Conservation (phyloP, 2,797 vertebrate species). For the Synaphobranchus kaupii region DNA sequence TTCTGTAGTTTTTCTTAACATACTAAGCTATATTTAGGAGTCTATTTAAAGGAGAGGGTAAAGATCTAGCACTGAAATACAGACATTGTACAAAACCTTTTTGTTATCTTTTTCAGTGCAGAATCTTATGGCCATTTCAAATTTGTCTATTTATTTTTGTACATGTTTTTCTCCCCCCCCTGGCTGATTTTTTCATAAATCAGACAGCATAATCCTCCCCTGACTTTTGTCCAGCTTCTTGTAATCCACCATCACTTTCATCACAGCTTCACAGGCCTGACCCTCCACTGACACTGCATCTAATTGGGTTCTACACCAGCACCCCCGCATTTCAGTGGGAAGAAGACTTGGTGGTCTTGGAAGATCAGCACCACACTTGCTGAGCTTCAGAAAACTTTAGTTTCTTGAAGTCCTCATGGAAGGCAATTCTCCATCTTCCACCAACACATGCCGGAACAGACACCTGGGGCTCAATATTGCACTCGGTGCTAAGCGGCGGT, state of each 20-base stretch:
- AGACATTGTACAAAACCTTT: background rate
- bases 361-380: conserved; percentile 6
- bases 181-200: background rate
- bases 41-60: background rate
- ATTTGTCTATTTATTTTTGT: background rate
- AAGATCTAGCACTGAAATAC: background rate
- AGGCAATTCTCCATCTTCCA: background rate
- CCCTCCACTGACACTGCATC: conserved; percentile 22
- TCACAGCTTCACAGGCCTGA: background rate
- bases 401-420: background rate
- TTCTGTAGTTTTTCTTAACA: conserved; percentile 9
- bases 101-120: background rate
- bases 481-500: too few relatives aligned
- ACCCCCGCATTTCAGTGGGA: background rate
- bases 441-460: background rate
- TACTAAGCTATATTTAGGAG: conserved; percentile 11
- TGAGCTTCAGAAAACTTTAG: background rate
- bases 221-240: conserved; percentile 17
- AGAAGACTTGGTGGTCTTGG: background rate
- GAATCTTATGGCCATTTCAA: background rate
- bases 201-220: background rate
- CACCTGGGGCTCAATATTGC: background rate
- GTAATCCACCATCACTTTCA: conserved; percentile 27
- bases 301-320: conserved; percentile 18
- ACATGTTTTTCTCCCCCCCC: background rate